phyloP scores from a whole-genome alignment of 2,797 vertebrate species.

The Microctenopoma stevenorrisi region DNA sequence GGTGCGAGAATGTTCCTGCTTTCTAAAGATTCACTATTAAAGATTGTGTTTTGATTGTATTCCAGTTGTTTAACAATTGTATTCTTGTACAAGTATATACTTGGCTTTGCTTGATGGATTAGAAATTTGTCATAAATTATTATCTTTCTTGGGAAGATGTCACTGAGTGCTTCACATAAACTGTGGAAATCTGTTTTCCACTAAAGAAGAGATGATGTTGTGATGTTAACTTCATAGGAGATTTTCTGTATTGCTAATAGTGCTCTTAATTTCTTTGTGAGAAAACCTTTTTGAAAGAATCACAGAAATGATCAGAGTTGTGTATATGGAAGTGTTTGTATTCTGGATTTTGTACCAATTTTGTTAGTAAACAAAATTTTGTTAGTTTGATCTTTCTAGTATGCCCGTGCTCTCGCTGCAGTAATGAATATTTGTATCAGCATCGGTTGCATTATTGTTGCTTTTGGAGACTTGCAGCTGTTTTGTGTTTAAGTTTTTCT shows the following conservation, averaged over 20 bases:
- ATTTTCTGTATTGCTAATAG: slow-evolving; percentile 71
- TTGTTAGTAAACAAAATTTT: slow-evolving; percentile 77
- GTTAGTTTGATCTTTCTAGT: slow-evolving; percentile 80
- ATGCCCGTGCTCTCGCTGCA: slow-evolving; percentile 84
- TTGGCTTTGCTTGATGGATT: slow-evolving; percentile 73
- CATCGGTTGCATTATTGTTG: slow-evolving; percentile 81
- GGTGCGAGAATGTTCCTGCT: slow-evolving; percentile 50
- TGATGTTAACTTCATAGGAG: slow-evolving; percentile 60
- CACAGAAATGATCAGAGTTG: slow-evolving; percentile 65
- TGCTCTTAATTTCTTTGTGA: slow-evolving; percentile 74
- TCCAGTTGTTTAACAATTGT: slow-evolving; percentile 67
- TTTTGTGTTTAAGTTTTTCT: slow-evolving; percentile 83
- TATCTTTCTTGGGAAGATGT: slow-evolving; percentile 51
- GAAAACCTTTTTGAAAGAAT: slow-evolving; percentile 56
- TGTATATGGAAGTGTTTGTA: slow-evolving; percentile 83
- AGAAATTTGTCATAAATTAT: slow-evolving; percentile 63
- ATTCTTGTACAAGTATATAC: slow-evolving; percentile 69
- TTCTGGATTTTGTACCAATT: slow-evolving; percentile 81
- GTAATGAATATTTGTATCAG: slow-evolving; percentile 86
- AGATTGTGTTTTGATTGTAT: slow-evolving; percentile 75
- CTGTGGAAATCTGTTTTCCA: slow-evolving; percentile 37
- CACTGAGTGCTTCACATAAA: slow-evolving; percentile 36
- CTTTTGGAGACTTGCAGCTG: slow-evolving; percentile 81
- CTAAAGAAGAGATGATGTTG: slow-evolving; percentile 42
- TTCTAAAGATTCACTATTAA: slow-evolving; percentile 54